These are phyloP conservation scores for Blastomussa wellsi DNA, from an alignment of 92 coral and sea anemone species.

Conservation along the genomic window DNA sequence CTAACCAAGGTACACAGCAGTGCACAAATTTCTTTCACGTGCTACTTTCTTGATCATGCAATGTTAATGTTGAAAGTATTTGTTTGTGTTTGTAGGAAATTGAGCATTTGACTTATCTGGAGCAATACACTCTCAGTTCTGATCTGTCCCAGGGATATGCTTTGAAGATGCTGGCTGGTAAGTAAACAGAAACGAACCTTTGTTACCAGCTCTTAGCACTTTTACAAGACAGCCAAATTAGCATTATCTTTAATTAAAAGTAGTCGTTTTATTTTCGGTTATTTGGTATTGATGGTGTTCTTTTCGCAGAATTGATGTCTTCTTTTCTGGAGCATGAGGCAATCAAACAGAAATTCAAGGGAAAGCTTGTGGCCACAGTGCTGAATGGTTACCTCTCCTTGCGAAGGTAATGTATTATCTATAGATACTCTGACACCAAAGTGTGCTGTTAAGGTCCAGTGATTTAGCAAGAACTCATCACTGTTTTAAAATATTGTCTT, in stretches of 20 bases:
- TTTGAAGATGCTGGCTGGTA: conserved; percentile 93
- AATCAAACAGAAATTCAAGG: conserved; percentile 95
- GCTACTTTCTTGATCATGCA: background rate
- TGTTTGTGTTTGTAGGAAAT: conserved; percentile 65
- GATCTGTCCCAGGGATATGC: conserved; percentile 98
- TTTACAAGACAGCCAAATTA: background rate
- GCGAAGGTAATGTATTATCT: conserved; percentile 66
- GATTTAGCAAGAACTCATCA: background rate
- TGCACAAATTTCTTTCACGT: background rate
- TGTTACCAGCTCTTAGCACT: background rate
- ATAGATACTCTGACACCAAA: background rate
- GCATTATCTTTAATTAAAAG: no score
- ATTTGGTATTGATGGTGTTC: background rate
- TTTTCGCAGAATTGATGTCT: conserved; percentile 77
- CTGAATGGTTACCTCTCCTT: conserved; percentile 97
- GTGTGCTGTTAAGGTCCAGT: background rate
- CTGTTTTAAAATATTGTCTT: background rate
- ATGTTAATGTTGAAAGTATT: background rate
- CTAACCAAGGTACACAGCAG: conserved; percentile 72
- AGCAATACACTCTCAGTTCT: conserved; percentile 90
- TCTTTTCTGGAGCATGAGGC: conserved; percentile 91
- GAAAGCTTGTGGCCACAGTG: conserved; percentile 93
- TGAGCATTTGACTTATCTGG: conserved; percentile 85
- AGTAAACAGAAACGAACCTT: background rate
- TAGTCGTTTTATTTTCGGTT: no score